Evolutionary conservation across 2,888 invertebrate species (phyloP), one percentile per base, ranked within the genome.

Genomic region (Tiliacea aurago): DNA sequence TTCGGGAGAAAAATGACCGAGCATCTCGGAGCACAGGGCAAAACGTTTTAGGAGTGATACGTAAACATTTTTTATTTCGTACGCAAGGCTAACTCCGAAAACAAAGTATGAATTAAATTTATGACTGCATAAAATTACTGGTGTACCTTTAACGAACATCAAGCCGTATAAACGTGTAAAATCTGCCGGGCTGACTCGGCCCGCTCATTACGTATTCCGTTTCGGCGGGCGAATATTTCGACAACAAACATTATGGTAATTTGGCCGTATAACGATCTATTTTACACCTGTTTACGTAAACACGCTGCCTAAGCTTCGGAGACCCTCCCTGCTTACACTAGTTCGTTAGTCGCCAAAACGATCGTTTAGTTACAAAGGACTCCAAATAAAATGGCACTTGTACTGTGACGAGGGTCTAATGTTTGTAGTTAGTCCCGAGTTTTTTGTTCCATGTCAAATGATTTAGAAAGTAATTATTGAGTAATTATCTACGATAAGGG

Each of bases 191-290:
- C 90, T 90, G 92, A 91, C 87, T 92, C 91, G 91, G 88, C 89
- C 91, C 86, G 87, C 93, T 93, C 93, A 94, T 95, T 94, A 94
- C 90, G 91, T 94, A 95, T 94, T 95, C 94, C 88, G 93, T 92
- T 94, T 92, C 88, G 89, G 88, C 89, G 90, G 90, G 94, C 93
- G 94, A 94, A 95, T 94, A 95, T 95, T 95, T 94, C 93, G 94
- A 94, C 94, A 94, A 93, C 94, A 94, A 95, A 95, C 94, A 94
- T 95, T 95, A 95, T 95, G 95, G 91, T 95, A 95, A 95, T 95
- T 91, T 89, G 88, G 90, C 91, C 93, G 91, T 92, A 92, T 94
- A 94, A 94, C 93, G 93, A 93, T 93, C 93, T 91, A 92, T 94
- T 95, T 94, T 95, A 94, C 94, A 95, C 95, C 94, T 95, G 95